Conservation (phyloP, 2,888 invertebrate species). For the Blastobasis adustella region DNA sequence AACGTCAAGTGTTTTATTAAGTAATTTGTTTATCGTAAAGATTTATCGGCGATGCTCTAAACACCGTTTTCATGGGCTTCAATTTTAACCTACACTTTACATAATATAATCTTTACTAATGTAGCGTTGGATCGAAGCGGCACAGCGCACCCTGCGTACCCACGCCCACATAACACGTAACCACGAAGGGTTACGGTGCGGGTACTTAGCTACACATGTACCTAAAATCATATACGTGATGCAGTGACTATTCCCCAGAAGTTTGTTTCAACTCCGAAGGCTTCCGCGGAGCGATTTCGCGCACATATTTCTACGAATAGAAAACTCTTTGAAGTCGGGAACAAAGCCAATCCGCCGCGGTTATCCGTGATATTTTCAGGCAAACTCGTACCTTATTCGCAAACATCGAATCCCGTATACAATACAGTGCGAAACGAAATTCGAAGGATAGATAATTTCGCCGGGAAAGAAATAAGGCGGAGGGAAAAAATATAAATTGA, state of each 20-base stretch:
- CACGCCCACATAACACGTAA: background rate
- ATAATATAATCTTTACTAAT: background rate
- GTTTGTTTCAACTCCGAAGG: slow-evolving; percentile 27
- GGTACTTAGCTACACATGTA: background rate
- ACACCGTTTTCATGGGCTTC: slow-evolving; percentile 1
- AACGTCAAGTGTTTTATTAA: slow-evolving; percentile 56
- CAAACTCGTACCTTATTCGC: slow-evolving; percentile 70
- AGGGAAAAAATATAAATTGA: slow-evolving; percentile 73
- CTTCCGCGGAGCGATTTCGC: slow-evolving; percentile 45
- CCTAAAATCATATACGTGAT: background rate
- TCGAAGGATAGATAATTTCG: slow-evolving; percentile 74
- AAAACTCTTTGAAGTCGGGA: slow-evolving; percentile 71
- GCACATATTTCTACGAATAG: slow-evolving; percentile 55
- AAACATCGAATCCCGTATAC: slow-evolving; percentile 69
- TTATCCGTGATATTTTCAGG: slow-evolving; percentile 69
- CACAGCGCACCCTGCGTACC: too few relatives aligned
- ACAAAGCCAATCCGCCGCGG: slow-evolving; percentile 70
- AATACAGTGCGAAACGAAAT: slow-evolving; percentile 75
- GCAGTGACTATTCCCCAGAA: slow-evolving; percentile 20
- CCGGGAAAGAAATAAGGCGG: slow-evolving; percentile 67
- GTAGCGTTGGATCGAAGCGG: background rate
- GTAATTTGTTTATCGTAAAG: slow-evolving; percentile 54
- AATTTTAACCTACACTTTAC: background rate
- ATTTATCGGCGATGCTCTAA: slow-evolving; percentile 15
- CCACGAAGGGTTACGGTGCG: background rate